These are phyloP conservation scores for Spea multiplicata DNA, from an alignment of 2,113 vertebrate genomes.

Conservation along the genomic window DNA sequence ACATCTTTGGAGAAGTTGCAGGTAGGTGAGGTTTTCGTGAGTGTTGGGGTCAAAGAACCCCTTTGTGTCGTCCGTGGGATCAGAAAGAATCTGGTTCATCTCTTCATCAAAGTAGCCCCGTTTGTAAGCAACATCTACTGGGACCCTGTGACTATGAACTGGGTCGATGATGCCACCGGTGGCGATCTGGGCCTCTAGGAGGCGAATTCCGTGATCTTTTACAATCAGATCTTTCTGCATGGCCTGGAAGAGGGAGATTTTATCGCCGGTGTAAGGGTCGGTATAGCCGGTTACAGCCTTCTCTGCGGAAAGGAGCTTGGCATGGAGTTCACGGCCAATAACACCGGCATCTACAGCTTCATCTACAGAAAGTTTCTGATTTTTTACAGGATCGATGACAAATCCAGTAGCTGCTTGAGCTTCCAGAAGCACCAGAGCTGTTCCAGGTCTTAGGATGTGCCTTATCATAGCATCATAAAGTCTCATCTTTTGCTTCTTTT, in stretches of 20 bases:
- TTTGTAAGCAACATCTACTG: conserved; percentile 68
- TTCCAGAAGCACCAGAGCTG: conserved; percentile 58
- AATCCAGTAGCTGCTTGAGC: conserved; percentile 58
- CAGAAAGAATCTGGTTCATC: conserved; percentile 60
- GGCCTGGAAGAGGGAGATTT: conserved; percentile 69
- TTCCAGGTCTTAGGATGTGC: conserved; percentile 53
- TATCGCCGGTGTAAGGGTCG: conserved; percentile 53
- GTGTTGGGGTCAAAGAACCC: conserved; percentile 77
- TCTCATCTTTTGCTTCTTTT: conserved; percentile 67
- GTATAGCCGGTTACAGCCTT: conserved; percentile 59
- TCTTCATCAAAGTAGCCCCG: conserved; percentile 63
- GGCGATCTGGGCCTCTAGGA: conserved; percentile 74
- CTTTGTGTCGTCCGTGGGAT: conserved; percentile 63
- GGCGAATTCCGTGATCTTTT: conserved; percentile 77
- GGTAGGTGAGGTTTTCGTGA: conserved; percentile 74
- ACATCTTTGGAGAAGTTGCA: conserved; percentile 64
- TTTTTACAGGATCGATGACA: conserved; percentile 49
- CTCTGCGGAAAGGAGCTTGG: conserved; percentile 63
- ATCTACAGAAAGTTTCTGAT: conserved; percentile 44
- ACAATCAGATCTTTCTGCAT: conserved; percentile 77
- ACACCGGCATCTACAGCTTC: conserved; percentile 52
- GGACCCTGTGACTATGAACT: conserved; percentile 58
- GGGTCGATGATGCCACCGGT: conserved; percentile 80
- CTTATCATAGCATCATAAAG: conserved; percentile 68
- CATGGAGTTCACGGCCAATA: conserved; percentile 56